Conservation (phyloP, 1,140 invertebrate species). For the Cardiocondyla obscurior region DNA sequence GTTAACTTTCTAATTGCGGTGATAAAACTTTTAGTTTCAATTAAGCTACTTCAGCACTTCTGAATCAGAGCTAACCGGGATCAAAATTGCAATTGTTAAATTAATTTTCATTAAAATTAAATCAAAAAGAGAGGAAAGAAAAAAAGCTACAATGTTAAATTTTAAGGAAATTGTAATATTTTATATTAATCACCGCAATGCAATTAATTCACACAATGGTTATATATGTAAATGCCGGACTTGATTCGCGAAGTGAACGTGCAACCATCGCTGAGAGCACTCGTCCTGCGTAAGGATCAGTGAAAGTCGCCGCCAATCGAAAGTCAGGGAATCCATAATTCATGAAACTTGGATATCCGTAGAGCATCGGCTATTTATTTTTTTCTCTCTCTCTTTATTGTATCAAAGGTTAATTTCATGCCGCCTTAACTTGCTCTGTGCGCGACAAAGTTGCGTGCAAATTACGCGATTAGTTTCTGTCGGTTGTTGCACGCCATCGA, state of each 20-base stretch:
- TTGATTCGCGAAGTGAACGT: conserved; percentile 17
- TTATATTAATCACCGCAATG: background rate
- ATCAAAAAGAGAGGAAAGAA: background rate
- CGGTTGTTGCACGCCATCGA: conserved; percentile 9
- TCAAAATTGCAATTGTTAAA: background rate
- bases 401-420: conserved; percentile 56
- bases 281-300: conserved; percentile 56
- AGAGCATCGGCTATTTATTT: conserved; percentile 5
- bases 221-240: background rate
- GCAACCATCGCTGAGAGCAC: background rate
- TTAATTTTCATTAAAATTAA: too few species aligned
- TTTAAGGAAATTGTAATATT: background rate
- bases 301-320: conserved; percentile 46
- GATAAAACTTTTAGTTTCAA: background rate
- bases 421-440: conserved; percentile 4
- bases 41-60: background rate
- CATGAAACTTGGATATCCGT: conserved; percentile 44
- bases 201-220: background rate
- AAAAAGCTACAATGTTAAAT: too few species aligned
- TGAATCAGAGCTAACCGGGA: background rate
- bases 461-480: conserved; percentile 34
- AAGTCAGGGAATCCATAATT: conserved; percentile 53
- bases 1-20: conserved; percentile 26
- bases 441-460: conserved; percentile 49
- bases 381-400: background rate